phyloP scores from a whole-genome alignment of 2,113 vertebrate species.

The Naja naja region DNA sequence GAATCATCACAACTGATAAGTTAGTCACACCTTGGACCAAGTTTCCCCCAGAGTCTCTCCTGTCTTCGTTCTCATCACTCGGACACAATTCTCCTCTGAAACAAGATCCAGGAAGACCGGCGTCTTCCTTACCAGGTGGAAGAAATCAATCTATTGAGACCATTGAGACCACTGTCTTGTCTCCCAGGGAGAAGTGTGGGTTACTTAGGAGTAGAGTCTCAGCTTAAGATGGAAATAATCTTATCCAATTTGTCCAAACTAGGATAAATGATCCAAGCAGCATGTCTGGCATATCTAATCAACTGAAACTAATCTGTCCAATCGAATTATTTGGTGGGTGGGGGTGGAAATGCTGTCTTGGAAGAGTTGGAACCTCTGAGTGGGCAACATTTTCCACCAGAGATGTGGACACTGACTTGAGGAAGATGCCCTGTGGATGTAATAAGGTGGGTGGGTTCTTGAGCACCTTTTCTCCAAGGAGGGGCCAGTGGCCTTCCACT shows the following conservation, averaged over 20 bases:
- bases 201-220: neutral
- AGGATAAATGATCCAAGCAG: neutral
- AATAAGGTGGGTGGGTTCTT: neutral
- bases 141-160: slow-evolving; percentile 19
- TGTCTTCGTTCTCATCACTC: neutral
- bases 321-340: neutral
- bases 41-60: too few relatives aligned
- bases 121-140: neutral
- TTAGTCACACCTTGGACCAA: neutral
- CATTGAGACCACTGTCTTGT: neutral
- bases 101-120: neutral
- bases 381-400: neutral
- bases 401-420: neutral
- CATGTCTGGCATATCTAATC: neutral
- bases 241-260: neutral
- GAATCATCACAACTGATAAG: neutral
- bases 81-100: neutral
- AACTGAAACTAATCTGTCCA: neutral
- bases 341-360: neutral
- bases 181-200: neutral
- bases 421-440: neutral
- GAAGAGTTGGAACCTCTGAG: neutral
- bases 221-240: neutral
- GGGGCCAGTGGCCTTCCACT: neutral
- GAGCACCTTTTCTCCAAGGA: neutral